Conservation (phyloP, 2,113 vertebrate species). For the Cavia porcellus region DNA sequence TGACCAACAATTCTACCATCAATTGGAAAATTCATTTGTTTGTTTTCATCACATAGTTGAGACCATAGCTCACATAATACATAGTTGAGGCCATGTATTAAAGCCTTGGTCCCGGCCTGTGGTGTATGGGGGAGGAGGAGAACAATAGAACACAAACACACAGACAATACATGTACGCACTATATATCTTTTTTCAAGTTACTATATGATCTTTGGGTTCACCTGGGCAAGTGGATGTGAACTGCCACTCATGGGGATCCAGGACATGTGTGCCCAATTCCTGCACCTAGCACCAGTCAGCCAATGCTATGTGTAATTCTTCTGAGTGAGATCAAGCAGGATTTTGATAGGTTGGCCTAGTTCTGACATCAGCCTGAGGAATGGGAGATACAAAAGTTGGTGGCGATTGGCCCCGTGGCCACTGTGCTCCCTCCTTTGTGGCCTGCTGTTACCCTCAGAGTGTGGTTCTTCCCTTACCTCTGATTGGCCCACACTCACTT, state of each 20-base stretch:
- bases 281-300: background rate
- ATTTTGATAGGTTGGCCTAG: background rate
- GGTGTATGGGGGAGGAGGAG: too few relatives aligned
- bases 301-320: background rate
- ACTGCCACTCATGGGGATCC: background rate
- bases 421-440: background rate
- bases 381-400: background rate
- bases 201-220: background rate
- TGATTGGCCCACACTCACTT: background rate
- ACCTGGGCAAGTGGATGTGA: background rate
- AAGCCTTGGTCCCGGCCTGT: too few relatives aligned
- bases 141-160: background rate
- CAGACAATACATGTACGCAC: background rate
- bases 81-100: too few relatives aligned
- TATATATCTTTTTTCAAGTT: background rate
- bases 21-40: background rate
- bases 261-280: background rate
- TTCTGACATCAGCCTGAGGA: background rate
- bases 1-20: background rate
- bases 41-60: background rate
- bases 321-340: background rate
- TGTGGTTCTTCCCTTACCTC: background rate
- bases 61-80: background rate
- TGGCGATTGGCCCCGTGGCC: background rate
- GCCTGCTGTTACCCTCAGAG: background rate